Evolutionary conservation across 2,113 vertebrate species (phyloP), one percentile per base, ranked within the genome.

Genomic region (Gavia stellata): DNA sequence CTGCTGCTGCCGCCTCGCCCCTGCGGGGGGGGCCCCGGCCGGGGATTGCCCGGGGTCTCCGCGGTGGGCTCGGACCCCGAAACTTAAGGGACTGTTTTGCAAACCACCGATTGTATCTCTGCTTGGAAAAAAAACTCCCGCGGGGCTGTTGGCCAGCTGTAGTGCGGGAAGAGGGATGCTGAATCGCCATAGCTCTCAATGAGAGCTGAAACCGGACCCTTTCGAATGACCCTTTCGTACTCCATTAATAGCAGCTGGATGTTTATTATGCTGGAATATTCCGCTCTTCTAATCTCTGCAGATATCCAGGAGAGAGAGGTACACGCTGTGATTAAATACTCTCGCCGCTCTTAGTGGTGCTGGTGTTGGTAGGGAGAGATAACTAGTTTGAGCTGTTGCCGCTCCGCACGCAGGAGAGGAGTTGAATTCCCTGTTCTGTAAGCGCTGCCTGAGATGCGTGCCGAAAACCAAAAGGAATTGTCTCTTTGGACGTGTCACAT

Each of bases 191-290:
- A 9, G 23, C 33, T 20, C 17, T 13, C 23, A 29, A 26, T 11
- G 62, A 63, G 75, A 59, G 58, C 33, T 49, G 73, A 33, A 1
- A 1, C 8, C 18, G 2, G 45, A 24, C 6, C 34, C 87, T 44
- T 61, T 53, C 23, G 47, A 70, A 42, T 50, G 83, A 59, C 24
- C 8, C 6, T 49, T 31, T 70, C 7, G 10, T 53, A 12, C 40
- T 66, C 28, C 16, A 2, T 16, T 20, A 82, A 1, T 28, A 34
- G 77, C 87, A 53, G 83, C 21, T 36, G 78, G 58, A 6, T 82
- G 93, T 58, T 86, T 86, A 18, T 79, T 70, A 42, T 82, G 84
- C 72, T 95, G 90, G 88, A 94, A 59, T 45, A 66, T 84, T 94
- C 86, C 45, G 73, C 79, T 67, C 14, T 78, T 66, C 53, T 10